Evolutionary conservation across 2,113 vertebrate genomes (phyloP).

Genomic region (Chionomys nivalis): DNA sequence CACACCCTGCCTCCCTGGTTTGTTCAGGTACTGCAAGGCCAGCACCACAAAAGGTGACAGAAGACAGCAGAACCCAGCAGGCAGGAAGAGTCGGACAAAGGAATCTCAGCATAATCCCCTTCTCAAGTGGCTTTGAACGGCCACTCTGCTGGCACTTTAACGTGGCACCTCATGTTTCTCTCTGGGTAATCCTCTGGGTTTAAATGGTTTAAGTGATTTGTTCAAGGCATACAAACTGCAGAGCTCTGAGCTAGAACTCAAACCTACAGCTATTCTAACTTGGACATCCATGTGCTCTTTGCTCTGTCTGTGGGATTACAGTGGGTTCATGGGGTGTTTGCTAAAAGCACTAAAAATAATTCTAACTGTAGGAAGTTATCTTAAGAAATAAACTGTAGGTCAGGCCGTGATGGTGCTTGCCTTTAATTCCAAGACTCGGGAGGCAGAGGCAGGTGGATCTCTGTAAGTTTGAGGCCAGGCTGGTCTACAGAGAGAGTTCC

Average conservation of each 20-base stretch:
- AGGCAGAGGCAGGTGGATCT: neutral
- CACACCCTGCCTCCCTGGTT: neutral
- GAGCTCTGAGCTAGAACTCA: conserved; percentile 8
- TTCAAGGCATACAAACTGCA: neutral
- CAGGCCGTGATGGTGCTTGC: accelerated
- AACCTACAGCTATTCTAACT: neutral
- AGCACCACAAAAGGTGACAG: neutral
- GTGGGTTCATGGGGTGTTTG: neutral
- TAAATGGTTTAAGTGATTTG: neutral
- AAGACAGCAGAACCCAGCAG: neutral
- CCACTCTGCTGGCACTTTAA: neutral
- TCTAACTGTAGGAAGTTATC: neutral
- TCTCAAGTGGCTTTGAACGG: neutral
- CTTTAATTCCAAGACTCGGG: neutral
- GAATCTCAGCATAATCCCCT: neutral
- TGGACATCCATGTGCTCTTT: neutral
- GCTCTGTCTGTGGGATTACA: neutral
- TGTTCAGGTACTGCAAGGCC: neutral
- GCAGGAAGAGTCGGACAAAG: neutral
- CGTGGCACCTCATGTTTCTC: neutral
- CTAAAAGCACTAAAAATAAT: conserved; percentile 53
- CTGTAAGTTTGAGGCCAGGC: neutral
- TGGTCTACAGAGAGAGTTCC: neutral
- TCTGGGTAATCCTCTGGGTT: neutral
- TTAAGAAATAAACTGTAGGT: conserved; percentile 41